Base-by-base conservation (phyloP, 2,797 vertebrate genomes). In the Dryobates pubescens region DNA sequence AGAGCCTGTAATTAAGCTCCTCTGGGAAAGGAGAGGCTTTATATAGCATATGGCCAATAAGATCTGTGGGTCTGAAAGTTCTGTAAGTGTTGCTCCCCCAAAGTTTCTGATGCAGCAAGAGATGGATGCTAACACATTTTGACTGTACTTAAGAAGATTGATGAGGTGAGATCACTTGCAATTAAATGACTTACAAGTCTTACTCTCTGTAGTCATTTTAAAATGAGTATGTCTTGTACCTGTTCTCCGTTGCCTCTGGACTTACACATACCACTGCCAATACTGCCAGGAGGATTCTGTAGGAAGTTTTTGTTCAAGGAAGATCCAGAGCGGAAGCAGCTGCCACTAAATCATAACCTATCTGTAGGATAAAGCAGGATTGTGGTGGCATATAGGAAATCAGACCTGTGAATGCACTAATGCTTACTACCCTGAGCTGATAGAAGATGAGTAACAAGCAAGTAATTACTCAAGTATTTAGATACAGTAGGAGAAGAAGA, bases 1-100 rank as follows among this genome's bases (percentile, higher is more conserved):
- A 91, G 56, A 94, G 47, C 49, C 36, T 88, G 32, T 69, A 93
- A 93, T 82, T 86, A 86, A 95, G 62, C 51, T 93, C 57, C 64
- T 86, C 24, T 64, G 68, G 64, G 85, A 89, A 95, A 88, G 1
- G 5, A 49, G 36, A 82, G 7, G 32, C 32, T 93, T 53, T 75
- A 57, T 57, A 5, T 41, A 41, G 54, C 58, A 23, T 59, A 54
- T 74, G 85, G 69, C 18, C 45, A 82, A 36, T 68, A 68, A 88
- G n/a, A 43, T 76, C 76, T 23, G 22, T 22, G 13, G 81, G 53
- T 91, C 49, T 89, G 58, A 64, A 82, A 64, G 22, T 77, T 93
- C 47, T 80, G 64, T 69, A 49, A 51, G 57, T 91, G 70, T 89
- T 84, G 26, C 84, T 76, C 54, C 18, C 13, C 26, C 49, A 7